These are phyloP conservation scores for Piliocolobus tephrosceles DNA, from an alignment of 2,113 vertebrate species.

Conservation along the genomic window DNA sequence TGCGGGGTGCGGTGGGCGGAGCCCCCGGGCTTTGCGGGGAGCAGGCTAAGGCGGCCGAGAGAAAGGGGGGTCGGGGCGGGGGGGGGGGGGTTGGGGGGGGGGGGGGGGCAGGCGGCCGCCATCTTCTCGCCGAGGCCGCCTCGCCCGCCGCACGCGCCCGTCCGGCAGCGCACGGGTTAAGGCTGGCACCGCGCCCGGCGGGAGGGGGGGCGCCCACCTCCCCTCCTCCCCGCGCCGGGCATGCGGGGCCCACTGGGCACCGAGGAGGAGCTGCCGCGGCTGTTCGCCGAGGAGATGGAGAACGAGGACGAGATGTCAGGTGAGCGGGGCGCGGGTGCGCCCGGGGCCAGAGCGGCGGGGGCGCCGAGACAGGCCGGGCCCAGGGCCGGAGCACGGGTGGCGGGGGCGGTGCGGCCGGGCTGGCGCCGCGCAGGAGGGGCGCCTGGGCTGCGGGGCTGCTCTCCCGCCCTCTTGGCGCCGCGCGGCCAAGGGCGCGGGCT, in stretches of 20 bases:
- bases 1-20: conserved; percentile 93
- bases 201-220: conserved; percentile 75
- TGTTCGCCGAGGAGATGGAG: conserved; percentile 75
- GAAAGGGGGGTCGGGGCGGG: conserved; percentile 43
- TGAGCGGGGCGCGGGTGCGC: conserved; percentile 39
- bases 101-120: conserved; percentile 71
- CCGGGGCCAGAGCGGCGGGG: background rate
- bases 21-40: conserved; percentile 89
- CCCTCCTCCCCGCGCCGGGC: conserved; percentile 77
- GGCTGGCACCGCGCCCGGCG: conserved; percentile 77
- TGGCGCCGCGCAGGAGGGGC: background rate
- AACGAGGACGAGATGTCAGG: conserved; percentile 81
- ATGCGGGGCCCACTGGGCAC: conserved; percentile 80
- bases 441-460: conserved; percentile 21
- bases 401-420: background rate
- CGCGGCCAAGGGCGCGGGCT: conserved; percentile 59
- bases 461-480: conserved; percentile 44
- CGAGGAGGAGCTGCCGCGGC: conserved; percentile 77
- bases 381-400: background rate
- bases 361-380: background rate
- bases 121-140: conserved; percentile 82
- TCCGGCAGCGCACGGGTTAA: conserved; percentile 75
- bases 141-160: conserved; percentile 75
- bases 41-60: background rate
- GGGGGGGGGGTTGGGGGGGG: background rate